Percentiles rank a stretch among this genome's conserved stretches.
phyloP scores from a whole-genome alignment of 1,140 invertebrate genomes.

The Leptinotarsa texana region DNA sequence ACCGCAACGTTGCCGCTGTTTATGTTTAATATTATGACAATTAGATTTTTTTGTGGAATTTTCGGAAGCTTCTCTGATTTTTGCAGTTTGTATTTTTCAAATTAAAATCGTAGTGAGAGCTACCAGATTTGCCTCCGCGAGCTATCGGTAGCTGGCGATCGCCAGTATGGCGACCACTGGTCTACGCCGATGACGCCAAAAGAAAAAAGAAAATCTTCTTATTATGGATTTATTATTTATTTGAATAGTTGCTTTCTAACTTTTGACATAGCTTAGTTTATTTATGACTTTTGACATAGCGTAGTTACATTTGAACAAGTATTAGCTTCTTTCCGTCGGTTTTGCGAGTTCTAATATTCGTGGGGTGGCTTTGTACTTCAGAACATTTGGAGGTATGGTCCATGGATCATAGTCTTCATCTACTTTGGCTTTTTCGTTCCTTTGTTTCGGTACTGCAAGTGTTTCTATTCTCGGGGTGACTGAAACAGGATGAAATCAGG shows the following conservation, averaged over 20 bases:
- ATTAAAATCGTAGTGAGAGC: no score
- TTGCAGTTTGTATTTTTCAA: no score
- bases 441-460: constrained; percentile 45
- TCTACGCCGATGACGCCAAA: neutral
- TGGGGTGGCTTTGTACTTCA: constrained; percentile 58
- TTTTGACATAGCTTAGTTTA: neutral
- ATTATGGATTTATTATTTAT: neutral
- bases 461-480: constrained; percentile 43
- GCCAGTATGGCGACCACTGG: no score
- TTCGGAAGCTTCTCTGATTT: no score
- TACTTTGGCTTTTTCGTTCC: constrained; percentile 41
- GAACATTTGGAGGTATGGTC: constrained; percentile 50
- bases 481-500: constrained; percentile 19
- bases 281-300: no score
- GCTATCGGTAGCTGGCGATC: no score
- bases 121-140: no score
- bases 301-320: neutral
- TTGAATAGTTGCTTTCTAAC: constrained; percentile 1
- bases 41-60: no score
- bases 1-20: no score
- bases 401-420: constrained; percentile 50
- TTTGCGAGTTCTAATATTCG: constrained; percentile 58
- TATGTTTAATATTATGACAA: no score
- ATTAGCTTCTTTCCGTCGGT: constrained; percentile 45
- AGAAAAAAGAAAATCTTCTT: neutral